Base-by-base conservation (phyloP, 2,797 vertebrate genomes). In the Eleutherodactylus coqui region DNA sequence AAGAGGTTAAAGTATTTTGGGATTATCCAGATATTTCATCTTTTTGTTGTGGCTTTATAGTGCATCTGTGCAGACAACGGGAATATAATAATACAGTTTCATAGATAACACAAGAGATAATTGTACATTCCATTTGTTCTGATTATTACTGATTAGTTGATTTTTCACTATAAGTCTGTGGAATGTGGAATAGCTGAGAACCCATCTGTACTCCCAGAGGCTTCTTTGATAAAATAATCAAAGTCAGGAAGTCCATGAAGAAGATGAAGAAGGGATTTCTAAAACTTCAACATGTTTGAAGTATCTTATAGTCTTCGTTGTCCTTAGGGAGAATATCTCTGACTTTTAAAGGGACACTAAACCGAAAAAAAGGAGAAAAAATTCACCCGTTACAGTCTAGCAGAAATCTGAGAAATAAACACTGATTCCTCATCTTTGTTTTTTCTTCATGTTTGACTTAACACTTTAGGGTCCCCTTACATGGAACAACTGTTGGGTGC, bases 151-250 rank as follows among this genome's bases (percentile, higher is more conserved):
- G 17, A 32, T 49, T 53, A 36, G 1, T 51, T 34, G 73, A 76
- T 76, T 76, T 75, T 53, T 53, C 16, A 21, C 73, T 53, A 34
- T 21, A 49, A 51, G 16, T 51, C 38, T 75, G 41, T 2, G 8
- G 24, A 75, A 49, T n/a, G 43, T 17, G 29, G 47, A 76, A 51
- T 34, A 19, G 27, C 29, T 19, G 43, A 17, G 29, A 51, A 21
- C 47, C 73, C 27, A 36, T 53, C 73, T 76, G 27, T 51, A 49
- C 29, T 21, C 73, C 73, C 73, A 76, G 47, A 53, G 73, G 43
- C 45, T 76, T 34, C 72, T 75, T 75, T 49, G 72, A 49, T 41
- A 75, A 75, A 75, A 21, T 49, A 76, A 76, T 49, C 73, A 76
- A 76, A 76, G 73, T 34, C 73, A 32, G 27, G 27, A 51, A 53